Evolutionary conservation across 2,113 vertebrate species (phyloP), one percentile per base, ranked within the genome.

Genomic region (Monopterus albus): DNA sequence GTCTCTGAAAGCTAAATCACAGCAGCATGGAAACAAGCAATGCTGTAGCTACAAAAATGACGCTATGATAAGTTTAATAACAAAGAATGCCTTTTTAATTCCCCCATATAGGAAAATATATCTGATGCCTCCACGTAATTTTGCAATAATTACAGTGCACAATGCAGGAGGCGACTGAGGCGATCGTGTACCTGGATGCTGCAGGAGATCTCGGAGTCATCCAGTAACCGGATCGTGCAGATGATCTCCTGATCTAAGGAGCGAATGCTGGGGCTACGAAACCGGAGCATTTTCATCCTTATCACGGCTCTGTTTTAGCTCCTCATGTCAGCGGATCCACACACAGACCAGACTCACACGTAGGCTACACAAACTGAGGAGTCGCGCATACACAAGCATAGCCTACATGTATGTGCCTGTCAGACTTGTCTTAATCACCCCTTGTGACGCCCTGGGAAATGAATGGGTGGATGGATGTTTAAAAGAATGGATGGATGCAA

Each of bases 221-320:
- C 96, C 93, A 96, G 92, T 87, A 97, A 90, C 62, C 96, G 92
- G 87, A 98, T 93, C 70, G 95, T 98, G 92, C 96, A 97, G 84
- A 91, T 93, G 92, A 95, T 91, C 90, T 98, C 96, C 91, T 94
- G 94, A 90, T 92, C 94, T 88, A 98, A 79, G 47, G 96, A 98
- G 89, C 90, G 94, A 90, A 95, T 90, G 93, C 96, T 98, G 78
- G 96, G 94, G 92, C 95, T 98, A 89, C 96, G 94, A 88, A 98
- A 95, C 89, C 95, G 96, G 89, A 96, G 95, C 96, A 97, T 97
- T 92, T 95, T 96, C 95, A 95, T 95, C 87, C 91, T 93, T 91
- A 90, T 91, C 72, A 86, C 78, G 70, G 67, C 83, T 86, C 79
- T 52, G 87, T 75, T 67, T 88, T 80, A 87, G 88, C 87, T 86